Evolutionary conservation across 2,888 invertebrate species (phyloP).

Genomic region (Dryocosmus kuriphilus): DNA sequence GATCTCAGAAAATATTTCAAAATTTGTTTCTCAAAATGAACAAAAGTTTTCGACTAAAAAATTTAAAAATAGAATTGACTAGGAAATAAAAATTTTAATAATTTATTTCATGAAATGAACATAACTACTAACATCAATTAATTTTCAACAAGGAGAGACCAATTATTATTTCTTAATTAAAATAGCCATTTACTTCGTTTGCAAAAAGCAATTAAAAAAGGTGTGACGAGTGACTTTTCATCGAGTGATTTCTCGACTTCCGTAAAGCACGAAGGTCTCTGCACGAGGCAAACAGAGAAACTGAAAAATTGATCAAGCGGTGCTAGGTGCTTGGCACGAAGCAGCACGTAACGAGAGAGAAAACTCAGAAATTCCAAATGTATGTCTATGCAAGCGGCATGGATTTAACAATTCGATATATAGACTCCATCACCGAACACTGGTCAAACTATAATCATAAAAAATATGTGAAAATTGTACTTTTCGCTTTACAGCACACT

Average conservation of each 20-base stretch:
- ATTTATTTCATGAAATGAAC: too few species aligned
- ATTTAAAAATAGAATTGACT: background rate
- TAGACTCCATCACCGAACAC: constrained; percentile 9
- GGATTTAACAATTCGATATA: constrained; percentile 28
- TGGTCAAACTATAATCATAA: background rate
- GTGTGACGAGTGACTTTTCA: background rate
- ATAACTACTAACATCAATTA: too few species aligned
- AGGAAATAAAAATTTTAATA: background rate
- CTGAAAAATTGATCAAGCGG: constrained; percentile 38
- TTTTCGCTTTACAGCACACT: background rate
- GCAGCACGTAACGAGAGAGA: constrained; percentile 32
- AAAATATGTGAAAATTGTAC: background rate
- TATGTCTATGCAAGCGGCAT: constrained; percentile 6
- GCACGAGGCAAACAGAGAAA: constrained; percentile 19
- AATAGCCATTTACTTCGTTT: background rate
- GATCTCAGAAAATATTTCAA: background rate
- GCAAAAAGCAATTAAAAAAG: constrained; percentile 6
- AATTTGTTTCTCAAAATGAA: background rate
- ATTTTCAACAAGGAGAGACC: too few species aligned
- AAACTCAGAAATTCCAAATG: constrained; percentile 11
- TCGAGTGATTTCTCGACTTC: constrained; percentile 12
- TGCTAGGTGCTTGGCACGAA: constrained; percentile 37
- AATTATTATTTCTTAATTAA: background rate
- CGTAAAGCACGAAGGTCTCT: constrained; percentile 3
- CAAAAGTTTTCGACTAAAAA: background rate